Evolutionary conservation across 1,140 invertebrate species (phyloP), one percentile per base, ranked within the genome.

Genomic region (Ceratitis capitata): DNA sequence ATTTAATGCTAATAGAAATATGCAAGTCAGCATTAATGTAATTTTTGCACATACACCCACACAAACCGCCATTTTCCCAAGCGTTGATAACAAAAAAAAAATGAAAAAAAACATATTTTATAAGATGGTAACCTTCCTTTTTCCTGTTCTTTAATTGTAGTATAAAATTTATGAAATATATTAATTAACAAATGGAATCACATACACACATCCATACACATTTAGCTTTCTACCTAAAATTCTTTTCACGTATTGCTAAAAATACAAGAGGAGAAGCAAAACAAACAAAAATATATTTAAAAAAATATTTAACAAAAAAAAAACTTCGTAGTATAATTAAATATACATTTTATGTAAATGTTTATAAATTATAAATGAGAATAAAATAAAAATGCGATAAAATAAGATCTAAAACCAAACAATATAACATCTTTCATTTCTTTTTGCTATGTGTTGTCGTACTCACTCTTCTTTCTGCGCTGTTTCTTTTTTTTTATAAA

Each of bases 281-380:
- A 69, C 35, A 39, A 2, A 78, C 23, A 35, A 69, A 69, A n/a
- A n/a, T n/a, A n/a, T n/a, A n/a, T n/a, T n/a, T n/a, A n/a, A n/a
- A 26, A 47, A 82, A 32, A 53, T 32, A 26, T 82, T 56, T 39
- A 51, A 51, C 45, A 78, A 78, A 45, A 39, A n/a, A 78, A 47
- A 51, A 83, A 51, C 53, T 83, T 83, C 82, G 82, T 83, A 83
- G 82, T 58, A 83, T 83, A 83, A 83, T 83, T 83, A 83, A 83
- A 83, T 53, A 83, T 83, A 53, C 53, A 83, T 78, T 83, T 83
- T 83, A 83, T 83, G 82, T 83, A 83, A 83, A 83, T 83, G 82
- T 83, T 83, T 83, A 83, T 83, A 53, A 83, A 53, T 53, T 53
- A 53, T 53, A 53, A 53, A 83, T 35, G 53, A 83, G 23, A 51